Conservation (phyloP, 2,797 vertebrate species). For the Acanthurus lineatus region DNA sequence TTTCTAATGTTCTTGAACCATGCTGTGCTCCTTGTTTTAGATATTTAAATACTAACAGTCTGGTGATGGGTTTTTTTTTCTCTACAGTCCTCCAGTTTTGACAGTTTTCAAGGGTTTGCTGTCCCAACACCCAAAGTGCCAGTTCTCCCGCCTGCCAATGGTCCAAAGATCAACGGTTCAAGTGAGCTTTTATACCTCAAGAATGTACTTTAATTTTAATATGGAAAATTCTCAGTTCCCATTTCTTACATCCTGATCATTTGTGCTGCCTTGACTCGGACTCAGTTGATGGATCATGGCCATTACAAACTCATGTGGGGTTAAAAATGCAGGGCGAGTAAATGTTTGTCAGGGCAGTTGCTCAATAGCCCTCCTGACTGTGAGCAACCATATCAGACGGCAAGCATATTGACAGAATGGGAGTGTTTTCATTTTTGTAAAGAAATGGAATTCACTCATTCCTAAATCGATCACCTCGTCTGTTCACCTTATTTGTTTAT, state of each 20-base stretch:
- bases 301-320: conserved; percentile 1
- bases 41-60: conserved; percentile 24
- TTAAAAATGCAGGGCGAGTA: conserved; percentile 55
- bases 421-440: conserved; percentile 49
- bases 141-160: conserved; percentile 66
- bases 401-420: conserved; percentile 53
- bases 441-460: conserved; percentile 4
- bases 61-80: conserved; percentile 43
- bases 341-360: conserved; percentile 75
- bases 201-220: conserved; percentile 44
- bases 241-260: conserved; percentile 31
- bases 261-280: conserved; percentile 34
- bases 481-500: not conserved
- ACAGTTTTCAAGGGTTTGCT: conserved; percentile 80
- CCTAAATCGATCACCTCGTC: not conserved
- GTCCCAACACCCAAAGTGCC: conserved; percentile 88
- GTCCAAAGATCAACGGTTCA: conserved; percentile 74
- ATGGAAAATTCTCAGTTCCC: conserved; percentile 1
- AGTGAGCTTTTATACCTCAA: conserved; percentile 69
- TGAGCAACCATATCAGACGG: too few relatives aligned
- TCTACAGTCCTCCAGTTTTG: conserved; percentile 69
- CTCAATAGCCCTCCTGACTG: conserved; percentile 43
- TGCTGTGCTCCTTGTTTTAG: conserved; percentile 21
- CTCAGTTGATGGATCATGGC: conserved; percentile 42
- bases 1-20: conserved; percentile 7